Evolutionary conservation across 2,113 vertebrate species (phyloP), one percentile per base, ranked within the genome.

Genomic region (Chiloscyllium plagiosum): DNA sequence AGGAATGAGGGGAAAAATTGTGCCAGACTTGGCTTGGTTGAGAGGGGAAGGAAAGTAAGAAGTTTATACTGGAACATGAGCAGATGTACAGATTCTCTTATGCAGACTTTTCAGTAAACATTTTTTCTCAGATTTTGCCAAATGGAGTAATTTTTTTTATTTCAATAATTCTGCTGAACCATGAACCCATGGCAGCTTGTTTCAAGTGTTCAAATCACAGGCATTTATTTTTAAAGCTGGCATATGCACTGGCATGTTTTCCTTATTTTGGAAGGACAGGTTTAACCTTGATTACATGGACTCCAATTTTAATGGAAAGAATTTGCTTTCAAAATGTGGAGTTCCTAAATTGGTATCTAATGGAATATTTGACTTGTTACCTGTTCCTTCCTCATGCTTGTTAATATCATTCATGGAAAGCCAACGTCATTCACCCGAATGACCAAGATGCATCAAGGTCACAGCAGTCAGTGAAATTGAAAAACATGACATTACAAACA

Each of bases 401-500:
- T 72, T 95, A 95, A 95, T 95, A 95, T 72, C 8, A 95, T 19
- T 72, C 69, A 33, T 50, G 12, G 68, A 50, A 95, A 72, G 42
- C 47, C 4, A 76, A 76, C 24, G 52, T 52, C 33, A 50, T 26
- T 33, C 13, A 50, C 68, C 69, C 17, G 29, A 95, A 22, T 72
- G 47, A 26, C 10, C 15, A 95, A 70, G 22, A 70, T 94, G 68
- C 24, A 52, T 95, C 69, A 5, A 29, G 94, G 42, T 95, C 42
- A 72, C 37, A 29, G 47, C 94, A 72, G 22, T 72, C 12, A 72
- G 94, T 33, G 69, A 29, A 72, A 95, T 69, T 42, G 37, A 69
- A 66, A 68, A 70, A 72, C 42, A 52, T 90, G 24, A 90, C 94
- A 95, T 76, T 47, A 76, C 37, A 52, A 95, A 95, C 94, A 95